Conservation (phyloP, 2,113 vertebrate species). For the Taurulus bubalis region DNA sequence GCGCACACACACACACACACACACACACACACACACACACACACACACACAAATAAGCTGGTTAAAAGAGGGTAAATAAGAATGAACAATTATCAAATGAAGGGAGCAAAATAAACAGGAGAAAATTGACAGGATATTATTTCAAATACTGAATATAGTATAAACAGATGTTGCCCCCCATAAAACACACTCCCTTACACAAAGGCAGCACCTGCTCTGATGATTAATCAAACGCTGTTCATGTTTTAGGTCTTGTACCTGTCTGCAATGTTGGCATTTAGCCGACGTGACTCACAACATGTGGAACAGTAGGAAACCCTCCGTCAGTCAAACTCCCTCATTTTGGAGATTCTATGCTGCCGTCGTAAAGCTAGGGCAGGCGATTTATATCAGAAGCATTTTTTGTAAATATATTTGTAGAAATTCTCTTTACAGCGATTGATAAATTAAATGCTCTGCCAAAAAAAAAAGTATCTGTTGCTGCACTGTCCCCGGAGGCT, state of each 20-base stretch:
- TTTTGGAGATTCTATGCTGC: neutral
- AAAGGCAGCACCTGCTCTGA: slow-evolving; percentile 38
- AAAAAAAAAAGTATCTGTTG: neutral
- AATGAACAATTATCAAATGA: neutral
- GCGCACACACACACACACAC: slow-evolving; percentile 1
- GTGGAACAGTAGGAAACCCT: neutral
- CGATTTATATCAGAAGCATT: neutral
- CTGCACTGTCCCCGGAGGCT: neutral
- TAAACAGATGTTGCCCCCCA: slow-evolving; percentile 4
- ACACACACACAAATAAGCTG: neutral
- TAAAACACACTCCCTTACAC: slow-evolving; percentile 1
- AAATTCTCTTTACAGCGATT: neutral
- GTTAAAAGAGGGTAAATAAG: neutral
- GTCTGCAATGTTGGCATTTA: slow-evolving; percentile 33
- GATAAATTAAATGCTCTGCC: neutral
- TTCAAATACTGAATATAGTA: neutral
- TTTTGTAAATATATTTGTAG: neutral
- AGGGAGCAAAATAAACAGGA: neutral
- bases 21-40: slow-evolving; percentile 1
- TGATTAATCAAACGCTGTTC: slow-evolving; percentile 27
- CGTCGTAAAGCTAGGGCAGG: neutral
- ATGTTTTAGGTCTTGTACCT: slow-evolving; percentile 4
- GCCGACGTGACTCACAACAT: neutral
- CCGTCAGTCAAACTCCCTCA: neutral
- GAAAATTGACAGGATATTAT: neutral